Evolutionary conservation across 2,113 vertebrate species (phyloP).

Genomic region (Pan troglodytes): NHGRI_mPanTro3-v2.1_pri NC_072416.2:68714501-68715000

Average conservation of each 20-base stretch:
- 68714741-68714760: background rate
- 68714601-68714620: slow-evolving; percentile 78
- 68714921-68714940: slow-evolving; percentile 60
- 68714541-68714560: background rate
- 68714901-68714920: slow-evolving; percentile 43
- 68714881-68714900: slow-evolving; percentile 65
- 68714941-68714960: slow-evolving; percentile 50
- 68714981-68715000: slow-evolving; percentile 49
- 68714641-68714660: slow-evolving; percentile 29
- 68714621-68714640: slow-evolving; percentile 51
- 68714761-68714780: slow-evolving; percentile 53
- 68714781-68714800: slow-evolving; percentile 42
- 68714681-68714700: slow-evolving; percentile 60
- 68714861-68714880: slow-evolving; percentile 34
- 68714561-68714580: background rate
- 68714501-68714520: slow-evolving; percentile 31
- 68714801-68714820: background rate
- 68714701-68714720: slow-evolving; percentile 35
- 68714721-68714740: slow-evolving; percentile 38
- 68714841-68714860: slow-evolving; percentile 57
- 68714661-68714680: slow-evolving; percentile 38
- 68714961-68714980: slow-evolving; percentile 62
- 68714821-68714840: slow-evolving; percentile 41
- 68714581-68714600: background rate
- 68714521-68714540: background rate